phyloP scores from a whole-genome alignment of 2,888 invertebrate species.

The Busseola fusca region DNA sequence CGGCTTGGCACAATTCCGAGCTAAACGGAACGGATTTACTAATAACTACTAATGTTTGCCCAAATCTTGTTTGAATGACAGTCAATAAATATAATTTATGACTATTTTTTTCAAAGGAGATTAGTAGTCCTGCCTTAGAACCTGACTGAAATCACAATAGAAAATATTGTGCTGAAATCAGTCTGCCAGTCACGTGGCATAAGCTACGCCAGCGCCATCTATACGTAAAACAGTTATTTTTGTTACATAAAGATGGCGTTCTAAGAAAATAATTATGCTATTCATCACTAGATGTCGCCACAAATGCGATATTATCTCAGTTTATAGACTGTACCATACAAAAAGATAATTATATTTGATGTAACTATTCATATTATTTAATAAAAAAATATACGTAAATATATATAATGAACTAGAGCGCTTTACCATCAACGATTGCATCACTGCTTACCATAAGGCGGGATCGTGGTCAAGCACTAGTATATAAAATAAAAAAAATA shows the following conservation, averaged over 20 bases:
- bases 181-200: neutral
- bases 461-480: no score
- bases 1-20: neutral
- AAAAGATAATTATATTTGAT: neutral
- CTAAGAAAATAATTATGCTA: conserved; percentile 27
- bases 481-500: no score
- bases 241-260: conserved; percentile 31
- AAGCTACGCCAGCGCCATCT: neutral
- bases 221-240: neutral
- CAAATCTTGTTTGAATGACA: neutral
- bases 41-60: neutral
- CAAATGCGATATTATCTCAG: neutral
- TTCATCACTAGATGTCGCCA: conserved; percentile 57
- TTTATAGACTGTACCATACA: neutral
- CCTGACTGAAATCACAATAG: no score
- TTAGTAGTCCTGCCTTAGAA: neutral
- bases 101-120: neutral
- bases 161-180: no score
- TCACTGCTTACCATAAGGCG: no score
- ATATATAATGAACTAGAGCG: no score
- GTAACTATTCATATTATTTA: no score
- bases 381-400: no score
- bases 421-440: no score
- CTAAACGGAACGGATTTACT: neutral
- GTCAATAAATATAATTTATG: neutral